Conservation (phyloP, 2,888 invertebrate genomes). For the Perithous albicinctus region DNA sequence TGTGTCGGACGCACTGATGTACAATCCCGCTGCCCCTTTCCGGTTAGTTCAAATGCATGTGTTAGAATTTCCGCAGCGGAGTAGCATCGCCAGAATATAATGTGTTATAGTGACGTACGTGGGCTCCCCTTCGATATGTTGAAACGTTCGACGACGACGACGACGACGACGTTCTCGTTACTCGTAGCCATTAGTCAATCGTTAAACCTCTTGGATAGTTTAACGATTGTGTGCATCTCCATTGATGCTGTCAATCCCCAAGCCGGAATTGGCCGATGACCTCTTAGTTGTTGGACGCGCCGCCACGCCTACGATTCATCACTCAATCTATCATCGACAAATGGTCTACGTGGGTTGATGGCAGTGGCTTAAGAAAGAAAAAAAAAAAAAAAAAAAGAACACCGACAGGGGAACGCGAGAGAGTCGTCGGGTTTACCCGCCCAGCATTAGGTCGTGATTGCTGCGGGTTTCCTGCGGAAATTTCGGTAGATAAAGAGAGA, state of each 20-base stretch:
- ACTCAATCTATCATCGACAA: constrained; percentile 62
- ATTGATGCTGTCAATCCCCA: constrained; percentile 46
- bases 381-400: no score
- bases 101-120: constrained; percentile 21
- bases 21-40: constrained; percentile 62
- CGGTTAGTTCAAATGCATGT: constrained; percentile 54
- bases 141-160: constrained; percentile 57
- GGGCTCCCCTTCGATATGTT: constrained; percentile 47
- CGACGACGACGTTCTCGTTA: constrained; percentile 63
- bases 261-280: constrained; percentile 56
- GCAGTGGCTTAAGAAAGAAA: neutral
- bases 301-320: constrained; percentile 63
- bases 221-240: constrained; percentile 65
- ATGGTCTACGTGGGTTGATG: constrained; percentile 12
- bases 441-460: constrained; percentile 22
- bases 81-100: constrained; percentile 1
- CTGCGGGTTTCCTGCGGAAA: neutral
- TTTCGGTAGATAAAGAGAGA: no score
- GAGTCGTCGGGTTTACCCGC: constrained; percentile 3
- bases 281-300: constrained; percentile 38
- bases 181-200: constrained; percentile 66
- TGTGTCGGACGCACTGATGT: constrained; percentile 42
- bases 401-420: neutral
- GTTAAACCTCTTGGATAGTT: constrained; percentile 69
- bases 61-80: constrained; percentile 44